Conservation (phyloP, 2,888 invertebrate species). For the Chrysomela aeneicollis region DNA sequence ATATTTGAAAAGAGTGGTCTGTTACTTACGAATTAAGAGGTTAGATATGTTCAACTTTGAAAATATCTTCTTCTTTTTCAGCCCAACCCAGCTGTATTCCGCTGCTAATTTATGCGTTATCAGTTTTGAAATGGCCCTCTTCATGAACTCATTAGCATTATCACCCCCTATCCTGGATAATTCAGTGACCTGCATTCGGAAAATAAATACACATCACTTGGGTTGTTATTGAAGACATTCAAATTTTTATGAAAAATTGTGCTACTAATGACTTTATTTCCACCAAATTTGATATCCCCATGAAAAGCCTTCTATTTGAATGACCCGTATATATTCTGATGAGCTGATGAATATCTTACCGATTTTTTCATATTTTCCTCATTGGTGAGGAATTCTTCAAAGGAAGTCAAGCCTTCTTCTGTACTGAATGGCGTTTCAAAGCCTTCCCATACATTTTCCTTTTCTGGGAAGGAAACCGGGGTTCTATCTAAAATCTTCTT, state of each 20-base stretch:
- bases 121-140: constrained; percentile 13
- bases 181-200: constrained; percentile 12
- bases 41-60: constrained; percentile 9
- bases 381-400: constrained; percentile 10
- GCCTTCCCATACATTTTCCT: background rate
- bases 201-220: constrained; percentile 14
- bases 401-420: constrained; percentile 8
- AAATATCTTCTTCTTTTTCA: constrained; percentile 16
- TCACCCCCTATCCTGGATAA: constrained; percentile 15
- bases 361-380: constrained; percentile 15
- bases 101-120: constrained; percentile 14
- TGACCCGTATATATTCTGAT: constrained; percentile 10
- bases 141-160: constrained; percentile 16
- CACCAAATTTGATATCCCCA: constrained; percentile 9
- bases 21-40: constrained; percentile 4
- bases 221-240: background rate
- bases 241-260: constrained; percentile 1
- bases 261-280: constrained; percentile 6
- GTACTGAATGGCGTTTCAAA: constrained; percentile 9
- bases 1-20: constrained; percentile 7
- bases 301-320: constrained; percentile 4
- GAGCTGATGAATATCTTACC: constrained; percentile 5
- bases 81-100: constrained; percentile 13
- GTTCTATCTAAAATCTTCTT: constrained; percentile 1
- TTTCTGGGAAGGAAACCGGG: constrained; percentile 4